These are phyloP conservation scores for Anthrax anthrax DNA, from an alignment of 2,888 invertebrate species.

Conservation along the genomic window DNA sequence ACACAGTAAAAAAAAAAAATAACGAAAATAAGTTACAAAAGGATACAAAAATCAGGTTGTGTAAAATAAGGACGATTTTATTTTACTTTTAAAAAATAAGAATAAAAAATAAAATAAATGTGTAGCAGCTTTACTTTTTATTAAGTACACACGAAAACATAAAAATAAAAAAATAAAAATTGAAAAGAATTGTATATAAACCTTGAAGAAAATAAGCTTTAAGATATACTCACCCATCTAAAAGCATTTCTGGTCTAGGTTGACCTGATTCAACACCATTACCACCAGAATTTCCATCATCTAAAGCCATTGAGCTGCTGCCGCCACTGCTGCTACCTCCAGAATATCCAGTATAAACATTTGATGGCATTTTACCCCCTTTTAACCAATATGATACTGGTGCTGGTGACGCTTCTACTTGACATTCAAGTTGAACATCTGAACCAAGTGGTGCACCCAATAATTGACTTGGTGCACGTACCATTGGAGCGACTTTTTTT, in stretches of 20 bases:
- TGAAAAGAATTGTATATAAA: too few relatives aligned
- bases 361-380: conserved; percentile 29
- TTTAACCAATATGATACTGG: conserved; percentile 36
- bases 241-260: conserved; percentile 51
- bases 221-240: conserved; percentile 65
- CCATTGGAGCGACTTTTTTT: conserved; percentile 66
- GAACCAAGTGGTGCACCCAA: conserved; percentile 75
- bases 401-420: conserved; percentile 71
- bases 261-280: conserved; percentile 29
- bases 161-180: too few relatives aligned
- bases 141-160: too few relatives aligned
- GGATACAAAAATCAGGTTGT: too few relatives aligned
- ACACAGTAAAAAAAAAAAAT: too few relatives aligned
- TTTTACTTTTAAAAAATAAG: too few relatives aligned
- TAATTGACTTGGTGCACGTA: conserved; percentile 78
- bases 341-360: conserved; percentile 24
- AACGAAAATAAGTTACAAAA: too few relatives aligned
- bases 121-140: too few relatives aligned
- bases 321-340: conserved; percentile 1
- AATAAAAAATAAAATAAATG: too few relatives aligned
- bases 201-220: too few relatives aligned
- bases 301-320: conserved; percentile 4
- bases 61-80: too few relatives aligned
- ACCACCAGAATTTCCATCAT: background rate
- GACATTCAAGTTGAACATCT: conserved; percentile 73